These are phyloP conservation scores for Trematomus bernacchii DNA, from an alignment of 2,797 vertebrate species.

Conservation along the genomic window DNA sequence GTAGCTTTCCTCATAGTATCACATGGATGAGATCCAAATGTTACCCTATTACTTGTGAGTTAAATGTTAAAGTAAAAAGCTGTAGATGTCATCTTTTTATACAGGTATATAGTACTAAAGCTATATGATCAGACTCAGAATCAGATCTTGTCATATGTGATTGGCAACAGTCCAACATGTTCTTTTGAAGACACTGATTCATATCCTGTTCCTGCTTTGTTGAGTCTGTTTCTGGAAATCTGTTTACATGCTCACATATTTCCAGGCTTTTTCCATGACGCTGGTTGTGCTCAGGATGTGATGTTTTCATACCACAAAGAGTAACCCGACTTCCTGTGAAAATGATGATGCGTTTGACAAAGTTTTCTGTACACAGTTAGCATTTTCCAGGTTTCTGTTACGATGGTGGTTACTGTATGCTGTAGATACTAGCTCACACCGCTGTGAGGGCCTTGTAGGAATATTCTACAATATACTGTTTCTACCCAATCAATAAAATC, in stretches of 20 bases:
- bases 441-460: not conserved
- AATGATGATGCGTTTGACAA: not conserved
- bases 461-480: not conserved
- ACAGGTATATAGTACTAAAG: not conserved
- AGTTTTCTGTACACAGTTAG: not conserved
- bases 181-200: slow-evolving; percentile 7
- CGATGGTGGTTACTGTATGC: not conserved
- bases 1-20: not conserved
- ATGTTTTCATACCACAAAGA: not conserved
- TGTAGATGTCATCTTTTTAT: not conserved
- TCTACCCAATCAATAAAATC: not conserved
- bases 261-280: not conserved
- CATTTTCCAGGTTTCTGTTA: not conserved
- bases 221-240: not conserved
- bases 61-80: not conserved
- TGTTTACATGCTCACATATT: not conserved
- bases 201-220: slow-evolving; percentile 28
- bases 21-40: not conserved
- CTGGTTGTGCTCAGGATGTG: no score
- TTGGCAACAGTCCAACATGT: not conserved
- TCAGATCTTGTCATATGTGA: no score
- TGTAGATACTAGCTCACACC: not conserved
- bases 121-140: not conserved
- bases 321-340: not conserved
- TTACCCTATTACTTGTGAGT: not conserved